Evolutionary conservation across 2,113 vertebrate species (phyloP).

Genomic region (Megaceryle torquata): DNA sequence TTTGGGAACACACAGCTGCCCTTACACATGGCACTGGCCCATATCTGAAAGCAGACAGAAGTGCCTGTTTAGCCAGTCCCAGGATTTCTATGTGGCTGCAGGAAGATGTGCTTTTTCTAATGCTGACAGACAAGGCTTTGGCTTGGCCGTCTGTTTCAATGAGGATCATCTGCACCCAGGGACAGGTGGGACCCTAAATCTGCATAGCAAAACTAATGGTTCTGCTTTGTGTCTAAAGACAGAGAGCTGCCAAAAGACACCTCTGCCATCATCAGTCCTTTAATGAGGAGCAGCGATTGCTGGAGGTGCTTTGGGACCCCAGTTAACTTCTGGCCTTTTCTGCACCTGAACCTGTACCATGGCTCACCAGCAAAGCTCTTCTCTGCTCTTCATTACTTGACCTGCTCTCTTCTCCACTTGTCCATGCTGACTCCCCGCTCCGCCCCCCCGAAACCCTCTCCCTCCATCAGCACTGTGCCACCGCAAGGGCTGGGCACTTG

Average conservation of each 20-base stretch:
- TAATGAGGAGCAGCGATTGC: neutral
- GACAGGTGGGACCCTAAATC: neutral
- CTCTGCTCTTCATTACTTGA: neutral
- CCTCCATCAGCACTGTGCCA: neutral
- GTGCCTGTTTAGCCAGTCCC: neutral
- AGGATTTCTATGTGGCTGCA: neutral
- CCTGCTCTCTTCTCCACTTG: neutral
- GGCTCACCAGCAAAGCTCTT: neutral
- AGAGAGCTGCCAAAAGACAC: neutral
- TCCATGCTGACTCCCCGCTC: accelerated
- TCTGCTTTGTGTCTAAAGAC: neutral
- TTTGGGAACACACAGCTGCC: constrained; percentile 49
- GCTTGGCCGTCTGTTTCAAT: neutral
- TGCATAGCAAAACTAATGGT: neutral
- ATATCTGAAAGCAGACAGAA: constrained; percentile 9
- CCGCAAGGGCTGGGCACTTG: accelerated
- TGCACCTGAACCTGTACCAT: neutral
- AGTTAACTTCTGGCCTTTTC: neutral
- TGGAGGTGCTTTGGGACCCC: neutral
- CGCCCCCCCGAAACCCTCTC: neutral
- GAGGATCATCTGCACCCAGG: neutral
- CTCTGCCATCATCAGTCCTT: neutral
- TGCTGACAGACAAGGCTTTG: neutral
- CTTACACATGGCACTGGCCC: neutral
- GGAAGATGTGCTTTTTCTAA: neutral